Evolutionary conservation across 2,797 vertebrate species (phyloP), one percentile per base, ranked within the genome.

Genomic region (Chelon labrosus): DNA sequence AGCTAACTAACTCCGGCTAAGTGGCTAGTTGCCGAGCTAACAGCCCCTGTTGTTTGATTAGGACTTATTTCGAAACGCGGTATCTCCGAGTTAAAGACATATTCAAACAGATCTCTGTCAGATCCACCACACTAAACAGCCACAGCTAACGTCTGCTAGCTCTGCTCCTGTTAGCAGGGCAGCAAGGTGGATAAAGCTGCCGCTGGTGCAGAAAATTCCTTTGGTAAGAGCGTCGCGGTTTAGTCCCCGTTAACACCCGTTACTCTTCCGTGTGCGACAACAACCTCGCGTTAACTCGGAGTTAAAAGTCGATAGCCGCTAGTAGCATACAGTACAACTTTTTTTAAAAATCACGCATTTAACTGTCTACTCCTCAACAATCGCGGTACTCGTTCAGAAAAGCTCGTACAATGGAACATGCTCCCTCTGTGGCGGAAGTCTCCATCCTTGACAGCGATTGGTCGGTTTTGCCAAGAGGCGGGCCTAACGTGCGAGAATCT

Each of bases 351-450:
- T 50, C 41, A 3, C 56, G 20, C 16, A 35, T 82, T 73, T 59
- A 52, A 41, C 74, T 50, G 57, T 22, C 56, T 2, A 35, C 8
- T 38, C 8, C 54, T 58, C 58, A 56, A 86, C 74, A 68, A 85
- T 39, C 85, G 87, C 87, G 74, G 80, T 12, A 82, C 75, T 88
- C 76, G 82, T 70, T 80, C 77, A 61, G 80, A 75, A 87, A 75
- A 82, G 73, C 76, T 76, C 74, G 79, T 91, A 89, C 92, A 92
- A 93, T 91, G 82, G 83, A 90, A 93, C 92, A 89, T 87, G 91
- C 88, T 90, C 85, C 4, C 80, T 83, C 80, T 71, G 88, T 85
- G 88, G 91, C 95, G 96, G 97, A 98, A 98, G 93, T 95, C 77
- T 77, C 64, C 31, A 59, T 89, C 49, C 12, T 17, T 19, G 0